These are phyloP conservation scores for Chouioia cunea DNA, from an alignment of 2,888 invertebrate species.

Conservation along the genomic window DNA sequence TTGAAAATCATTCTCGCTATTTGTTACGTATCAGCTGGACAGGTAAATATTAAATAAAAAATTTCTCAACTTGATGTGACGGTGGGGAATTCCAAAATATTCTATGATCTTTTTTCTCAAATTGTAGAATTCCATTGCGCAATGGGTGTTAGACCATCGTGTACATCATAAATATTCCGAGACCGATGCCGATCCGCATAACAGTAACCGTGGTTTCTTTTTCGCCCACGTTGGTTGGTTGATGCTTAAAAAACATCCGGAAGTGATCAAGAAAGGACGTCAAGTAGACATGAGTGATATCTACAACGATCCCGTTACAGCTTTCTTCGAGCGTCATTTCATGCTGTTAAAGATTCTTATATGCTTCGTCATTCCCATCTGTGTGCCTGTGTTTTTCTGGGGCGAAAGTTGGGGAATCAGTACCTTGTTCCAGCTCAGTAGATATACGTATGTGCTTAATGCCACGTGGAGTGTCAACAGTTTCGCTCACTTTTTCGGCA, in stretches of 20 bases:
- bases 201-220: constrained; percentile 87
- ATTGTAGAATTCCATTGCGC: constrained; percentile 76
- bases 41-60: constrained; percentile 30
- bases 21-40: constrained; percentile 39
- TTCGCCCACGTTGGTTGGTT: constrained; percentile 96
- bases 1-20: constrained; percentile 29
- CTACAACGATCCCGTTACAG: constrained; percentile 79
- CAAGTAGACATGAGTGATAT: constrained; percentile 87
- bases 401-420: constrained; percentile 69
- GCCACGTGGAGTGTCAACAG: constrained; percentile 75
- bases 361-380: constrained; percentile 73
- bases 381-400: constrained; percentile 72
- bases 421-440: constrained; percentile 68
- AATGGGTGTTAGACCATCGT: constrained; percentile 83
- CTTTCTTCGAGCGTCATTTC: constrained; percentile 79
- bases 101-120: no score
- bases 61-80: not conserved
- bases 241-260: constrained; percentile 89
- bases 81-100: no score
- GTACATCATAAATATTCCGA: constrained; percentile 79
- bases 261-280: constrained; percentile 81
- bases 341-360: constrained; percentile 69
- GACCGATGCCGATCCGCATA: constrained; percentile 86
- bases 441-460: constrained; percentile 71
- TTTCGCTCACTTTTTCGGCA: constrained; percentile 70